These are phyloP conservation scores for Saguinus midas DNA, from an alignment of 2,113 vertebrate species.

Conservation along the genomic window DNA sequence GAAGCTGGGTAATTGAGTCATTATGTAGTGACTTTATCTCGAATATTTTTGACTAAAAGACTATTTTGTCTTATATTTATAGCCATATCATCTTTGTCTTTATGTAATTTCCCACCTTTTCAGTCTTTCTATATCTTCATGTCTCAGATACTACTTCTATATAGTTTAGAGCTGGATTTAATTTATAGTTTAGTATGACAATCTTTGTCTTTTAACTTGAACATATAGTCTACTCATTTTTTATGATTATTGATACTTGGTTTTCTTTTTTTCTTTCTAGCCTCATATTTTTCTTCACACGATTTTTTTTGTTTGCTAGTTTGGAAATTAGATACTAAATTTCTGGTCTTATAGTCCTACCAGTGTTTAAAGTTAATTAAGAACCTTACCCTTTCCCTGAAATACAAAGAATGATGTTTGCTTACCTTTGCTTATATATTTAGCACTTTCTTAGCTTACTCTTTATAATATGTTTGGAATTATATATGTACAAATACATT, in stretches of 20 bases:
- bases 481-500: neutral
- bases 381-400: neutral
- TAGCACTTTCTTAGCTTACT: neutral
- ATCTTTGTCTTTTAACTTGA: slow-evolving; percentile 9
- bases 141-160: neutral
- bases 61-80: neutral
- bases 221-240: neutral
- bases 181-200: slow-evolving; percentile 32
- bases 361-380: neutral
- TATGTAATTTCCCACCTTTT: neutral
- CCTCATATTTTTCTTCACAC: neutral
- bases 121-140: neutral
- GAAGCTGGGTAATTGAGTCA: neutral
- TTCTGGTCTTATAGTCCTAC: neutral
- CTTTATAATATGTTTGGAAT: neutral
- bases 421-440: neutral
- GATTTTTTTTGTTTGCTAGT: neutral
- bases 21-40: neutral
- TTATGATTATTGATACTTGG: neutral
- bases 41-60: neutral
- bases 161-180: neutral
- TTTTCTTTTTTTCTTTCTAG: neutral
- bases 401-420: neutral
- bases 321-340: neutral
- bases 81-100: neutral